Base-by-base conservation (phyloP, 1,140 invertebrate species). In the Zaprionus camerounensis region DNA sequence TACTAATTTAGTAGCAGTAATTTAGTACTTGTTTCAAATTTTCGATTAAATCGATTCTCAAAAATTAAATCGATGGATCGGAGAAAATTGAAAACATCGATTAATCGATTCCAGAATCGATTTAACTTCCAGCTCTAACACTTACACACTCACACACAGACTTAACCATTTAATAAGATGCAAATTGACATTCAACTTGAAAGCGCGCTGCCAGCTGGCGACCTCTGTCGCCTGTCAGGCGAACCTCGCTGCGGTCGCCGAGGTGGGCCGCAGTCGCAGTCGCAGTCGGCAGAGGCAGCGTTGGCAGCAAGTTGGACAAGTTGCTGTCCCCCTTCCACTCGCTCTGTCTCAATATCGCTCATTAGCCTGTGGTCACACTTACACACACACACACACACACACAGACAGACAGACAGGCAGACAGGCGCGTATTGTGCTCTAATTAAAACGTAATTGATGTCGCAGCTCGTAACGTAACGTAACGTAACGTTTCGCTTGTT, bases 391-490 rank as follows among this genome's bases (percentile, higher is more conserved):
- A 65, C 58, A 76, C 46, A 22, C 2, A n/a, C 2, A 76, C 46
- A 22, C 2, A n/a, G 1, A 46, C 5, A 17, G 41, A n/a, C n/a
- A n/a, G n/a, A 46, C 5, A 17, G 41, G 17, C 6, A 7, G 41
- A 28, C 26, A 56, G 41, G 56, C 11, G 11, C 44, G 64, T 58
- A 81, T 53, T 68, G 65, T 41, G 79, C 79, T 81, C 79, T 81
- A 81, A 81, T 81, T 81, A 81, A 77, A 77, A 76, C 79, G 77
- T 81, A 81, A 81, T 76, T 75, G 41, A 46, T 46, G 41, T 17
- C 41, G n/a, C n/a, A 17, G 41, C 41, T 44, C 41, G 41, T 44
- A 44, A n/a, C 41, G 41, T 17, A 44, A 17, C 20, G 20, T 20
- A 46, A 46, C 41, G 41, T 20, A 46, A 46, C 41, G n/a, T 41